A percentile compares a stretch with the other conserved stretches of the same genome.
phyloP scores from a whole-genome alignment of 2,888 invertebrate species.

The Chymomyza procnemis region DNA sequence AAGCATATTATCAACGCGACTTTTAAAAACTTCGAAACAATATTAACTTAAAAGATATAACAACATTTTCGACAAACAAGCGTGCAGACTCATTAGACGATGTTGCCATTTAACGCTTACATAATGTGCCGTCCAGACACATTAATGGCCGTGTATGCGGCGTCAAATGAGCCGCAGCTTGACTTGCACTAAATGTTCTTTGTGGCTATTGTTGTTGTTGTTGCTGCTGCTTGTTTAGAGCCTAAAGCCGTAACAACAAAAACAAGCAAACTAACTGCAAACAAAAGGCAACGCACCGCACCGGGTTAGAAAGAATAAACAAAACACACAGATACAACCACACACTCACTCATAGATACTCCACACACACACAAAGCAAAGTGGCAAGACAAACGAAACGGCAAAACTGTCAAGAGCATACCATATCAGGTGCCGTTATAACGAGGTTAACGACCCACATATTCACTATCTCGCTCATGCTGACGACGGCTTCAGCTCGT shows the following conservation, averaged over 20 bases:
- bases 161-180: constrained; percentile 14
- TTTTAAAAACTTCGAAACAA: background rate
- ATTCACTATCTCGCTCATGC: constrained; percentile 31
- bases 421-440: constrained; percentile 69
- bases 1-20: background rate
- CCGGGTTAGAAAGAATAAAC: constrained; percentile 41
- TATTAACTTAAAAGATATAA: background rate
- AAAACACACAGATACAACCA: constrained; percentile 21
- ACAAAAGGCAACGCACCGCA: constrained; percentile 1
- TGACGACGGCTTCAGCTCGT: background rate
- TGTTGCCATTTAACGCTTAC: background rate
- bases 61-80: constrained; percentile 38
- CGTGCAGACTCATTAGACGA: constrained; percentile 51
- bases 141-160: background rate
- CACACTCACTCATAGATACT: constrained; percentile 35
- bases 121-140: constrained; percentile 2
- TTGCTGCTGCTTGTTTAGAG: constrained; percentile 28
- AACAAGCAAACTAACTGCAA: constrained; percentile 8
- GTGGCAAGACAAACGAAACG: background rate
- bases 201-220: constrained; percentile 27
- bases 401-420: constrained; percentile 23
- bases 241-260: constrained; percentile 35
- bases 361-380: constrained; percentile 11
- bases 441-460: constrained; percentile 74
- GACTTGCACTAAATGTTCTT: constrained; percentile 25